A percentile compares a stretch with the other conserved stretches of the same genome.
Conservation (phyloP, 1,140 invertebrate species). For the Temnothorax longispinosus region DNA sequence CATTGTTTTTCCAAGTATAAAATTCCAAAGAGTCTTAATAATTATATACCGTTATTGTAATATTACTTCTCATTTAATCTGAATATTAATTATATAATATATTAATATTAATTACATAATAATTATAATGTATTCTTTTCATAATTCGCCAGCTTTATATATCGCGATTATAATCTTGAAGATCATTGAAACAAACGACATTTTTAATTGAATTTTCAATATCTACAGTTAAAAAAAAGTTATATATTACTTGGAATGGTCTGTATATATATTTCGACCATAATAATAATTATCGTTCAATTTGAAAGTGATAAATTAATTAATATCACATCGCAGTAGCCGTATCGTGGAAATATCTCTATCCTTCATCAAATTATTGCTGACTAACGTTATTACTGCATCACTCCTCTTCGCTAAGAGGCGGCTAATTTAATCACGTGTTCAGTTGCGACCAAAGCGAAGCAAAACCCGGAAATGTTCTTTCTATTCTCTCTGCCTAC, state of each 20-base stretch:
- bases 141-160: not conserved
- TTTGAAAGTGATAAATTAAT: slow-evolving; percentile 34
- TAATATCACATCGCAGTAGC: slow-evolving; percentile 7
- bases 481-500: slow-evolving; percentile 2
- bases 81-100: not conserved
- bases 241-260: not conserved
- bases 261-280: not conserved
- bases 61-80: slow-evolving; percentile 5
- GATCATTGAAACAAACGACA: not conserved
- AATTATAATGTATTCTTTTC: not conserved
- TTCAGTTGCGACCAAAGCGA: slow-evolving; percentile 35
- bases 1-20: not conserved
- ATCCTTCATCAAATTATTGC: slow-evolving; percentile 53
- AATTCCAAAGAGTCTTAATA: not conserved
- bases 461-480: slow-evolving; percentile 36
- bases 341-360: slow-evolving; percentile 7
- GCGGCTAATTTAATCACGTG: slow-evolving; percentile 62
- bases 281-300: not conserved
- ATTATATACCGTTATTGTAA: not conserved
- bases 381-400: slow-evolving; percentile 44
- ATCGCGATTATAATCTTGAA: not conserved
- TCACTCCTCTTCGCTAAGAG: slow-evolving; percentile 28
- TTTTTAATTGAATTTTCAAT: not conserved
- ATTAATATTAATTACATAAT: no score
- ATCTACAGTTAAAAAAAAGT: not conserved